Evolutionary conservation across 2,888 invertebrate genomes (phyloP), one percentile per base, ranked within the genome.

Genomic region (Diadegma fenestrale): DNA sequence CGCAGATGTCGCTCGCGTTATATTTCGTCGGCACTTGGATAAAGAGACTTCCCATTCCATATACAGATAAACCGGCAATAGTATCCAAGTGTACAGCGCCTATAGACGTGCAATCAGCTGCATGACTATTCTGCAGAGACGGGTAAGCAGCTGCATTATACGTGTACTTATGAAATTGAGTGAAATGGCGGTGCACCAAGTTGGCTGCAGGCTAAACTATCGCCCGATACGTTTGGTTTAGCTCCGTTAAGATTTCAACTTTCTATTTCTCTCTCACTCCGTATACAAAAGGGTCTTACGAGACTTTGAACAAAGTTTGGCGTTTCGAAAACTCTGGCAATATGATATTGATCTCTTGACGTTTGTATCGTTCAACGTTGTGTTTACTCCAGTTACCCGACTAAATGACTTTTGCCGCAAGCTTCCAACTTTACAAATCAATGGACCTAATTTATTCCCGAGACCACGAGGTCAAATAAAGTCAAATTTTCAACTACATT

Each of bases 251-350:
- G 37, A 51, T 77, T 77, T 77, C 64, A 68, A 54, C 54, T 41
- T 77, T 63, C 19, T 61, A 17, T 41, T 22, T 8, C 41, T 58
- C 37, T 41, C 2, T 19, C 8, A 12, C 45, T 58, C 41, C 58
- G 54, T 41, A 75, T n/a, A 41, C 19, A 17, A 41, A 54, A 54
- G 51, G 51, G 41, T 41, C 19, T 76, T 63, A 51, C 41, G 77
- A 54, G 77, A 77, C 66, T 51, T 77, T 51, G 12, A n/a, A n/a
- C 66, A 41, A 54, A 66, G 77, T 77, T 77, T 77, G 54, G 54
- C 26, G 26, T 66, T 37, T 22, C 51, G 54, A 14, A 68, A 77
- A 77, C 37, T 26, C 26, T 14, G 14, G 30, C 75, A 33, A 76
- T 76, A 77, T 77, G 51, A 77, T 54, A 68, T 78, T 69, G 43